Conservation (phyloP, 2,888 invertebrate species). For the Cryptus viduatorius region DNA sequence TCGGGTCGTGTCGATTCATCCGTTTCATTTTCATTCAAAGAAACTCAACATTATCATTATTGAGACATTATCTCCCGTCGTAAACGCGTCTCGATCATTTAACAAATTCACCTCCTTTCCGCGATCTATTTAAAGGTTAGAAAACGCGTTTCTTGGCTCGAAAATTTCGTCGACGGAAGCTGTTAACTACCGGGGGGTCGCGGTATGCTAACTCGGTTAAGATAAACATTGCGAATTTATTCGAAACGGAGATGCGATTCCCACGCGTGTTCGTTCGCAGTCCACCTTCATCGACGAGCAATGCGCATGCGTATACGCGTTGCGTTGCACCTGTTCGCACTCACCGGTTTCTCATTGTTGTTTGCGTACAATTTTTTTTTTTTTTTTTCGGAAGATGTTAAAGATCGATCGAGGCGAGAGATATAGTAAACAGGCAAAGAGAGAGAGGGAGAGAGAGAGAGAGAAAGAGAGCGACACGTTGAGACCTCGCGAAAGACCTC, state of each 20-base stretch:
- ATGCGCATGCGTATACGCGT: constrained; percentile 21
- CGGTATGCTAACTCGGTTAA: constrained; percentile 27
- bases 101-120: no score
- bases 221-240: background rate
- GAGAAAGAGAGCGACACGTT: background rate
- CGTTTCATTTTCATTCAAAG: background rate
- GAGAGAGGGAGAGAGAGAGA: background rate
- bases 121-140: background rate
- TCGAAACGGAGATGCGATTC: constrained; percentile 28
- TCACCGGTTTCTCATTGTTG: constrained; percentile 41
- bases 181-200: background rate
- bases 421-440: constrained; percentile 9
- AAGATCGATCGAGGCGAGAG: constrained; percentile 38
- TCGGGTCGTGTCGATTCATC: background rate
- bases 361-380: constrained; percentile 22
- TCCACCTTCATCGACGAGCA: constrained; percentile 23
- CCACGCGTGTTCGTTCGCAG: constrained; percentile 51
- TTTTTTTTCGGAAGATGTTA: constrained; percentile 8
- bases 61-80: background rate
- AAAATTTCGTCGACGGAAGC: constrained; percentile 3
- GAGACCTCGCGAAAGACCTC: constrained; percentile 61
- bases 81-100: background rate
- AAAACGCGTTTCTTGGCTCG: background rate
- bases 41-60: background rate
- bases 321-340: constrained; percentile 59